phyloP scores from a whole-genome alignment of 2,888 invertebrate species.

The Platycnemis pennipes region DNA sequence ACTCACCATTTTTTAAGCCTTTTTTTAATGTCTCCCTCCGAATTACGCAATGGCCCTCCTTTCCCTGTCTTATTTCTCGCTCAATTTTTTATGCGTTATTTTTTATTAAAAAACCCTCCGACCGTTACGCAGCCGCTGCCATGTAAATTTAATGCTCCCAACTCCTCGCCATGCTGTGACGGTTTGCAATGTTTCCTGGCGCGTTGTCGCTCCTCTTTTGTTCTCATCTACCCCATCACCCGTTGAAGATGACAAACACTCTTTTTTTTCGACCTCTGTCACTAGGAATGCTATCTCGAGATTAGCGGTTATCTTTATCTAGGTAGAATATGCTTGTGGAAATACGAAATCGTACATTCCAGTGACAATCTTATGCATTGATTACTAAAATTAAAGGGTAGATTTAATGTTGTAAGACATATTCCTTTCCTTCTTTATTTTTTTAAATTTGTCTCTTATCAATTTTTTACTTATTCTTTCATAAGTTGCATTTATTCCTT shows the following conservation, averaged over 20 bases:
- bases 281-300: not conserved
- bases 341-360: no score
- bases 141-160: not conserved
- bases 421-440: no score
- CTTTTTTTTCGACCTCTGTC: not conserved
- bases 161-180: not conserved
- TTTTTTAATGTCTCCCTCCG: slow-evolving; percentile 11
- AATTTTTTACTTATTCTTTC: no score
- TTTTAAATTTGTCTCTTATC: no score
- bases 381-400: no score
- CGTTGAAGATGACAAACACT: not conserved
- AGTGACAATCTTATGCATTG: no score
- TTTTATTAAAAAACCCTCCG: not conserved
- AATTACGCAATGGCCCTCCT: not conserved
- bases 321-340: no score
- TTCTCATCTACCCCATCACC: not conserved
- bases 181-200: not conserved
- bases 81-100: not conserved
- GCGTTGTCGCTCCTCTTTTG: not conserved
- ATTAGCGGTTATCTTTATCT: no score
- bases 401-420: no score
- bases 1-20: not conserved
- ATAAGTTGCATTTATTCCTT: no score
- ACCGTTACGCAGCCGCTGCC: not conserved
- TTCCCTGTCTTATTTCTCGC: not conserved